phyloP scores from a whole-genome alignment of 2,888 invertebrate genomes.

The Lycophotia porphyrea region DNA sequence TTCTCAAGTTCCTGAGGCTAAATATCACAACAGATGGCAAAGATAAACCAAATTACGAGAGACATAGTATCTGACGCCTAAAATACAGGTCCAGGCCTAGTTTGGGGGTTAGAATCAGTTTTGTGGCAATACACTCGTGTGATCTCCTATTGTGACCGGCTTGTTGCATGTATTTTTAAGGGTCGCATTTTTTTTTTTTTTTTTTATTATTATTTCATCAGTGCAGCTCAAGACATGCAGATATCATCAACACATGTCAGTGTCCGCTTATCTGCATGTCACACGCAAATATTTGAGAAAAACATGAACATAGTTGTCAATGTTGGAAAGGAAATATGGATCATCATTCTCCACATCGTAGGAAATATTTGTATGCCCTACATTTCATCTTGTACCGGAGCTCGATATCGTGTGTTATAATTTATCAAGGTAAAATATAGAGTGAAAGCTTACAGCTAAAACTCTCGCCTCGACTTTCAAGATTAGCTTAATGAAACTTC shows the following conservation, averaged over 20 bases:
- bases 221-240: constrained; percentile 41
- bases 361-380: constrained; percentile 50
- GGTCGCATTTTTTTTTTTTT: no score
- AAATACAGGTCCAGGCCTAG: no score
- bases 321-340: constrained; percentile 35
- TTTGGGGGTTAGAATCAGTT: no score
- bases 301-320: constrained; percentile 34
- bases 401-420: constrained; percentile 45
- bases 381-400: constrained; percentile 51
- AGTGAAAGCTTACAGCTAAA: constrained; percentile 51
- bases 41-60: constrained; percentile 18
- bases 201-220: constrained; percentile 37
- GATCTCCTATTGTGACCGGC: no score
- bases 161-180: no score
- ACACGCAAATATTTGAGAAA: constrained; percentile 63
- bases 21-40: not conserved
- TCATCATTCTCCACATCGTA: constrained; percentile 20
- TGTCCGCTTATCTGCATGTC: constrained; percentile 61
- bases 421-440: constrained; percentile 53
- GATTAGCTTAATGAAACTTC: constrained; percentile 52
- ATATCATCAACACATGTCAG: constrained; percentile 54
- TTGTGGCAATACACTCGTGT: no score
- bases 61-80: no score
- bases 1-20: not conserved
- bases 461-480: constrained; percentile 55